Base-by-base conservation (phyloP, 2,797 vertebrate genomes). In the Periophthalmus magnuspinnatus region DNA sequence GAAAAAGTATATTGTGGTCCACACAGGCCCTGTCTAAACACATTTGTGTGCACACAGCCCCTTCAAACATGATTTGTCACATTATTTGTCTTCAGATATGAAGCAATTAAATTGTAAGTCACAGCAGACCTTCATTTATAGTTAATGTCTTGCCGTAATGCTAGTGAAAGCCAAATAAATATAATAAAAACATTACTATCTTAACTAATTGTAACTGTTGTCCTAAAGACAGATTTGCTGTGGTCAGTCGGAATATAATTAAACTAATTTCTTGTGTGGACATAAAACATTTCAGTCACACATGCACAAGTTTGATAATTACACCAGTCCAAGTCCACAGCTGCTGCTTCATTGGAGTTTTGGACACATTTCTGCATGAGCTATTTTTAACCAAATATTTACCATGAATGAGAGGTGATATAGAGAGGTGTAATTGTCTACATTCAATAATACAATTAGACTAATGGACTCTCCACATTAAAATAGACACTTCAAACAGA, bases 401-500 rank as follows among this genome's bases (percentile, higher is more conserved):
- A 86, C 71, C 45, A 56, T 38, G 33, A 75, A 68, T 45, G 22
- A 57, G n/a, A 70, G 65, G 14, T 73, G 79, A 58, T 41, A 21
- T 80, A 81, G n/a, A n/a, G n/a, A n/a, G n/a, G 84, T 81, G 86
- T 84, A 84, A 84, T 72, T 67, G 69, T 89, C 85, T 90, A 93
- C 92, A 93, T 91, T 86, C 83, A 85, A 73, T 72, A 74, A 80
- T 69, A 57, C 80, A 68, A 70, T 82, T 66, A 74, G 80, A 77
- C 69, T 71, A 69, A 76, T 79, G 82, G 78, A 77, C 69, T 81
- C 68, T 67, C 70, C 76, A 80, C 79, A 10, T 33, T 28, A 14
- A 19, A 22, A 80, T 41, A 21, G 7, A 38, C 33, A 34, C 33
- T 36, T 36, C 69, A 67, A 21, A 63, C 68, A 66, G 71, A 36